phyloP scores from a whole-genome alignment of 2,888 invertebrate species.

The Coelinius sp. region DNA sequence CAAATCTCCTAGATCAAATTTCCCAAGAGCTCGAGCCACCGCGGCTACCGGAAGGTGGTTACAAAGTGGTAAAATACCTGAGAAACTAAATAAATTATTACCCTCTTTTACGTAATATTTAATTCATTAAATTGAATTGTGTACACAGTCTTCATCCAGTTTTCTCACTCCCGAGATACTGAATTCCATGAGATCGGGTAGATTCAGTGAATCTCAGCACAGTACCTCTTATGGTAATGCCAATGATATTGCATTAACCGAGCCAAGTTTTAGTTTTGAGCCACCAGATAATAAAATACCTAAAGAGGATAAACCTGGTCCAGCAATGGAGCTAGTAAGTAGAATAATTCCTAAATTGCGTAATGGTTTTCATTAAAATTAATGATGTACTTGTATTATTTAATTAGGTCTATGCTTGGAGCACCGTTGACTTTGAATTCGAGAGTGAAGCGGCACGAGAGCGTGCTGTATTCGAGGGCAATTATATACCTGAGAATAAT shows the following conservation, averaged over 20 bases:
- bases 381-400: slow-evolving; percentile 23
- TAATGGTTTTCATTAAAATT: slow-evolving; percentile 6
- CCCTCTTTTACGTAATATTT: not conserved
- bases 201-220: slow-evolving; percentile 17
- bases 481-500: slow-evolving; percentile 81
- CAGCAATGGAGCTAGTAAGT: slow-evolving; percentile 65
- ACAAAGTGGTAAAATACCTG: slow-evolving; percentile 34
- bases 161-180: slow-evolving; percentile 25
- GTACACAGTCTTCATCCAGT: slow-evolving; percentile 33
- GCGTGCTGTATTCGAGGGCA: slow-evolving; percentile 75
- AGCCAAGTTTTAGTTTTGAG: slow-evolving; percentile 52
- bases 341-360: not conserved
- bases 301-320: slow-evolving; percentile 64
- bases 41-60: slow-evolving; percentile 25
- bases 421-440: slow-evolving; percentile 81
- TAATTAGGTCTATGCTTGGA: slow-evolving; percentile 79
- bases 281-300: slow-evolving; percentile 48
- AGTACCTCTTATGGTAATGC: slow-evolving; percentile 8
- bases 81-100: not conserved
- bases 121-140: not conserved
- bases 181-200: slow-evolving; percentile 34
- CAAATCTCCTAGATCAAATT: slow-evolving; percentile 46
- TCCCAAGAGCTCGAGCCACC: slow-evolving; percentile 62
- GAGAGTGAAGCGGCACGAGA: slow-evolving; percentile 74
- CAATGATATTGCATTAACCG: slow-evolving; percentile 35